Evolutionary conservation across 2,888 invertebrate species (phyloP).

Genomic region (Cheiracanthium punctorium): DNA sequence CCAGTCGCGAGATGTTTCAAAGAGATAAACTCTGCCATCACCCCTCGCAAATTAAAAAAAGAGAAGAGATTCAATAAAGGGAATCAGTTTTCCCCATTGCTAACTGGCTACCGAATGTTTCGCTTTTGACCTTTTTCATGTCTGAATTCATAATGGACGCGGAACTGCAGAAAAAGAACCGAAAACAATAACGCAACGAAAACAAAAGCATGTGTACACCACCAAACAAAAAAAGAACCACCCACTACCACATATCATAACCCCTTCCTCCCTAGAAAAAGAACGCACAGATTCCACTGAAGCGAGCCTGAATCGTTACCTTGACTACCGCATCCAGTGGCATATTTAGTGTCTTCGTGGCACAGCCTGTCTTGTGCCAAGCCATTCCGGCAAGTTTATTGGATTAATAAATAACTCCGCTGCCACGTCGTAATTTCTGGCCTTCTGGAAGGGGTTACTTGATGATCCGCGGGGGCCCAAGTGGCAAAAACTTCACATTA

Average conservation of each 20-base stretch:
- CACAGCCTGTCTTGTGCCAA: slow-evolving; percentile 16
- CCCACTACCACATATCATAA: slow-evolving; percentile 22
- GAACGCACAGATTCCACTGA: not conserved
- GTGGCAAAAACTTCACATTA: slow-evolving; percentile 61
- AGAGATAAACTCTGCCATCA: no score
- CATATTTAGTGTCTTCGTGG: slow-evolving; percentile 8
- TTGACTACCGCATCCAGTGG: slow-evolving; percentile 34
- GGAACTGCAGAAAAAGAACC: slow-evolving; percentile 32
- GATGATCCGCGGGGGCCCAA: slow-evolving; percentile 40
- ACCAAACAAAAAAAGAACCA: not conserved
- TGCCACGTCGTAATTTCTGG: slow-evolving; percentile 33
- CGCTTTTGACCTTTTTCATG: not conserved
- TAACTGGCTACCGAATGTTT: not conserved
- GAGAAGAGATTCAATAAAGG: no score
- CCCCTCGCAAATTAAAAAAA: no score
- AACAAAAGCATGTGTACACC: not conserved
- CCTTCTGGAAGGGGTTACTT: slow-evolving; percentile 25
- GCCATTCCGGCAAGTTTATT: slow-evolving; percentile 47
- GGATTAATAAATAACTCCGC: slow-evolving; percentile 53
- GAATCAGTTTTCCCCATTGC: not conserved
- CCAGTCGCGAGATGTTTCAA: no score
- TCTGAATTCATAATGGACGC: slow-evolving; percentile 44
- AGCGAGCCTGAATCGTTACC: slow-evolving; percentile 34
- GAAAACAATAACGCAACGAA: slow-evolving; percentile 30
- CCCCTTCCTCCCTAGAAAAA: slow-evolving; percentile 37